phyloP scores from a whole-genome alignment of 2,113 vertebrate genomes.

The Halcyon senegalensis region DNA sequence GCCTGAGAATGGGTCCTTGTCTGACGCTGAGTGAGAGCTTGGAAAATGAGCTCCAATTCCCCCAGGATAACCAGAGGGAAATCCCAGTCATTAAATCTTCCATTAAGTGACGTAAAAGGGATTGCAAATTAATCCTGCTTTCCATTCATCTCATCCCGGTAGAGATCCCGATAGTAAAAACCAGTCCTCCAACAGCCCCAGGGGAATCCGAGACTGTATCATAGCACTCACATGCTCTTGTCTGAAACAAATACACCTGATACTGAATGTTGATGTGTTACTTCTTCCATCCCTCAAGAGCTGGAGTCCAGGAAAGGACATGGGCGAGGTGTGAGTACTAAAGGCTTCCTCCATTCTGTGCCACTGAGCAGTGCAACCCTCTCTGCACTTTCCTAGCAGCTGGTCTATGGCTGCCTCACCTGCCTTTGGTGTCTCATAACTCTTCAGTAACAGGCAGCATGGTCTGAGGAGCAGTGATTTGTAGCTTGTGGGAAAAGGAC shows the following conservation, averaged over 20 bases:
- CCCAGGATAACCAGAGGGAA: slow-evolving; percentile 48
- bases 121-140: slow-evolving; percentile 54
- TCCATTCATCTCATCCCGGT: slow-evolving; percentile 23
- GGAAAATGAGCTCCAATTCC: slow-evolving; percentile 15
- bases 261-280: not conserved
- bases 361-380: accelerated
- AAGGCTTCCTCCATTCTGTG: not conserved
- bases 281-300: not conserved
- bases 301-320: not conserved
- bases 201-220: not conserved
- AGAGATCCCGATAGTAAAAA: not conserved
- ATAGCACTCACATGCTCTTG: not conserved
- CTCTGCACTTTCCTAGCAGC: not conserved
- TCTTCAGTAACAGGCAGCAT: not conserved
- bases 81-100: slow-evolving; percentile 56
- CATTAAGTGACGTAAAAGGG: slow-evolving; percentile 23
- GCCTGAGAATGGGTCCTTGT: slow-evolving; percentile 10
- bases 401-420: not conserved
- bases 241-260: not conserved
- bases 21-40: not conserved
- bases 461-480: not conserved
- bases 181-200: not conserved
- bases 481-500: not conserved
- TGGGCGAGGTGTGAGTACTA: not conserved
- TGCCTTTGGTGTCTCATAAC: not conserved